These are phyloP conservation scores for Plecturocebus donacophilus DNA, from an alignment of 2,113 vertebrate genomes.

Conservation along the genomic window DNA sequence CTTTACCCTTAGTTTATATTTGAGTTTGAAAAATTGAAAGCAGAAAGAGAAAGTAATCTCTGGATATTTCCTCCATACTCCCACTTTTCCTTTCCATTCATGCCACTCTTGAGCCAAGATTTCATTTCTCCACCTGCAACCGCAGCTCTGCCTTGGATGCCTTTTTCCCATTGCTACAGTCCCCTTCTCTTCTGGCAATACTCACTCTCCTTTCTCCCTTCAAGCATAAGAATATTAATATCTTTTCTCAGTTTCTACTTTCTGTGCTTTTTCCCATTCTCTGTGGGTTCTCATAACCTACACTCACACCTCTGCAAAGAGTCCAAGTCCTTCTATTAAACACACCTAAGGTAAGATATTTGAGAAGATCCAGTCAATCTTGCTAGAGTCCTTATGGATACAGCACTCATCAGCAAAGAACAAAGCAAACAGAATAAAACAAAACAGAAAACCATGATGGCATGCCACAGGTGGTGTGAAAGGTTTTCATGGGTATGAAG, in stretches of 20 bases:
- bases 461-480: fast-evolving
- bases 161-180: too few species aligned
- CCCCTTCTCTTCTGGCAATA: not conserved
- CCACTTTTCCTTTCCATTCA: too few species aligned
- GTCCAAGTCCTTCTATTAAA: not conserved
- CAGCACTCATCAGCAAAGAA: not conserved
- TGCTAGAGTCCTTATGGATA: not conserved
- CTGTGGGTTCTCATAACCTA: too few species aligned
- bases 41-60: not conserved
- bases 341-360: not conserved
- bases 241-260: not conserved
- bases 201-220: not conserved
- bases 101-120: fast-evolving
- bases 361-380: not conserved
- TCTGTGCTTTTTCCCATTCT: not conserved
- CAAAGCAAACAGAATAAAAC: not conserved
- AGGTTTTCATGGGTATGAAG: not conserved
- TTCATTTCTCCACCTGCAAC: not conserved
- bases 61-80: too few species aligned
- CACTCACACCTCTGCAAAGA: not conserved
- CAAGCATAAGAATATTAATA: not conserved
- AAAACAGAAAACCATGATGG: not conserved
- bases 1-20: not conserved
- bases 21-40: not conserved
- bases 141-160: not conserved